phyloP scores from a whole-genome alignment of 2,797 vertebrate species.

The Muscicapa comitata region DNA sequence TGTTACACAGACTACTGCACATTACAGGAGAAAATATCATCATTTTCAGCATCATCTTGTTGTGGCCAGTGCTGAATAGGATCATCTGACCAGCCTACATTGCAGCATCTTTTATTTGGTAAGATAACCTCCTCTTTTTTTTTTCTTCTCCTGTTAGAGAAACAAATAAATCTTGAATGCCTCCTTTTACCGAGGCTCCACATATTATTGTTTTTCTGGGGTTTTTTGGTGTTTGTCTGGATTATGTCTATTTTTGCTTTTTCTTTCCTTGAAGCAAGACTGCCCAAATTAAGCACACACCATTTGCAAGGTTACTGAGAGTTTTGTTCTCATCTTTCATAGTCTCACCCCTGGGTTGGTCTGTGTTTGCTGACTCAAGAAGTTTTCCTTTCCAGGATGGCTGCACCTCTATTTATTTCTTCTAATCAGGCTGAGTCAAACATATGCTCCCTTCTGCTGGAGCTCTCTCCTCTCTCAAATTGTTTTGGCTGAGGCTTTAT shows the following conservation, averaged over 20 bases:
- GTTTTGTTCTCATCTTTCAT: neutral
- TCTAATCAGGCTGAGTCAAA: constrained; percentile 46
- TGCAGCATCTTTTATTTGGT: neutral
- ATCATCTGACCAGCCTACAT: neutral
- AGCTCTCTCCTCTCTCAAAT: constrained; percentile 36
- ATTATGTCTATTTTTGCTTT: neutral
- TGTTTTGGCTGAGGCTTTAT: constrained; percentile 63
- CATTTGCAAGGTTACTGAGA: neutral
- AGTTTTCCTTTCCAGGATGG: neutral
- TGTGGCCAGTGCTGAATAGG: neutral
- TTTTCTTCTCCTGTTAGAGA: neutral
- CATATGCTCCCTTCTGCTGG: neutral
- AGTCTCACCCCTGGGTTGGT: neutral
- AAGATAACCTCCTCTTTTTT: neutral
- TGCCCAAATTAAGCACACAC: neutral
- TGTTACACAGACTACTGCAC: neutral
- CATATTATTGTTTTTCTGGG: neutral
- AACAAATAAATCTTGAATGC: neutral
- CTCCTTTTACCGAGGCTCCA: neutral
- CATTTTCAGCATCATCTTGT: neutral
- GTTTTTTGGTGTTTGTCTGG: neutral
- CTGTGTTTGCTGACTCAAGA: neutral
- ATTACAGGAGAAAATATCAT: neutral
- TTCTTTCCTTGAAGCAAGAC: neutral
- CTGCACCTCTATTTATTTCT: constrained; percentile 61